Evolutionary conservation across 35 echinoderm and acorn worm species (phyloP).

Genomic region (Chiridota heheva): DNA sequence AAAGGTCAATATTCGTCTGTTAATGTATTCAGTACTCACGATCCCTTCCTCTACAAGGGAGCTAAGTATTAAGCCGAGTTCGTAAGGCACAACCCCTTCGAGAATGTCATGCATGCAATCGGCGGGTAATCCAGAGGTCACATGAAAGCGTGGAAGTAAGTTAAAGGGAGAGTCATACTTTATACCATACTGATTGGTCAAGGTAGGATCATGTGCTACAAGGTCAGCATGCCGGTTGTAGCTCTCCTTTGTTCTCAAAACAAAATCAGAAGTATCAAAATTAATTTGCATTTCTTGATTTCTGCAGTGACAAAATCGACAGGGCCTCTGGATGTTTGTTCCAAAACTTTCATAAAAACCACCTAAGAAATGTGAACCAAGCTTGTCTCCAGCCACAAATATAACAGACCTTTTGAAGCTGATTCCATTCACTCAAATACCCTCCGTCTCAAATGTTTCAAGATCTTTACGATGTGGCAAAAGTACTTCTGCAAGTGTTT

Average conservation of each 20-base stretch:
- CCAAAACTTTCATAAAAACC: constrained; percentile 52
- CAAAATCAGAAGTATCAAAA: constrained; percentile 28
- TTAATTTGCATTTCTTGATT: constrained; percentile 26
- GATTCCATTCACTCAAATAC: constrained; percentile 8
- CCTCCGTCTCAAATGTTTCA: neutral
- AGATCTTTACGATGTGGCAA: constrained; percentile 19
- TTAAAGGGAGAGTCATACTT: constrained; percentile 27
- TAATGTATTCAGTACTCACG: constrained; percentile 7
- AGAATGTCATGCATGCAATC: no score
- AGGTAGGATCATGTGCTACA: neutral
- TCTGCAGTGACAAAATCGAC: constrained; percentile 33
- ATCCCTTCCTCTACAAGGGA: neutral
- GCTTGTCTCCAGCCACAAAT: constrained; percentile 46
- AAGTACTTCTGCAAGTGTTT: neutral
- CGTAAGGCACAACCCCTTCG: constrained; percentile 32
- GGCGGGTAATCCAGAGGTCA: constrained; percentile 22
- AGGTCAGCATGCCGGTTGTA: constrained; percentile 16
- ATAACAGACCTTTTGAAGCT: constrained; percentile 12
- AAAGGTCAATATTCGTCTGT: constrained; percentile 20
- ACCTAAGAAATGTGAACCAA: constrained; percentile 30
- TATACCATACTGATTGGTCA: constrained; percentile 28
- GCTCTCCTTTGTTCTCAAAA: constrained; percentile 27
- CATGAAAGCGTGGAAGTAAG: constrained; percentile 1
- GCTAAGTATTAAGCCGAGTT: constrained; percentile 21
- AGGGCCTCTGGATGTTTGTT: constrained; percentile 39